Evolutionary conservation across 2,888 invertebrate genomes (phyloP).

Genomic region (Apodemia mormo): DNA sequence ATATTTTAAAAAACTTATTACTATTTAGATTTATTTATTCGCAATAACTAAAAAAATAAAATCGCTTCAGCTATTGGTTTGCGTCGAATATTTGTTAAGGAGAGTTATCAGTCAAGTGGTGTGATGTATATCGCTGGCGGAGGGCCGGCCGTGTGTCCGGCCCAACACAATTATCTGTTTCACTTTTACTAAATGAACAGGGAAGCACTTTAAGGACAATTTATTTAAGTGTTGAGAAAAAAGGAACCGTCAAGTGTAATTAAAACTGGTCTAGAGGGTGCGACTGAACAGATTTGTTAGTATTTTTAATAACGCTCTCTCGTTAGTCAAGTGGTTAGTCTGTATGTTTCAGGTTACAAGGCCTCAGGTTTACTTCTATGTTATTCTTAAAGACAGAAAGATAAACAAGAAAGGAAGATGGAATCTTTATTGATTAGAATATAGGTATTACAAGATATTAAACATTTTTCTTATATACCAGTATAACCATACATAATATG

Average conservation of each 20-base stretch:
- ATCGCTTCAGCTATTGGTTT: conserved; percentile 35
- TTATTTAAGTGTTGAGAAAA: conserved; percentile 3
- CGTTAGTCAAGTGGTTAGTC: no score
- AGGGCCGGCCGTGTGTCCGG: conserved; percentile 34
- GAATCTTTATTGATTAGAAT: no score
- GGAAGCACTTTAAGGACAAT: conserved; percentile 6
- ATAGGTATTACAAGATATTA: no score
- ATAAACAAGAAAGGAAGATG: no score
- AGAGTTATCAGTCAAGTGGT: conserved; percentile 67
- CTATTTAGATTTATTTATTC: no score
- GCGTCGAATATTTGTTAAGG: conserved; percentile 47
- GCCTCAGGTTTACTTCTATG: no score
- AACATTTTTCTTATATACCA: no score
- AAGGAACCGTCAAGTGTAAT: not conserved
- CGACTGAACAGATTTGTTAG: not conserved
- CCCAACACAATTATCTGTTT: conserved; percentile 54
- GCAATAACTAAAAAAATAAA: not conserved
- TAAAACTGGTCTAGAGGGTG: not conserved
- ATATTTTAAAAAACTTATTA: no score
- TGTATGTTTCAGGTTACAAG: no score
- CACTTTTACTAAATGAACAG: conserved; percentile 45
- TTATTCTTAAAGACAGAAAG: no score
- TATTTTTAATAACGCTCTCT: not conserved
- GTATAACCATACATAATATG: no score
- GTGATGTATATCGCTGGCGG: conserved; percentile 58